Evolutionary conservation across 1,140 invertebrate genomes (phyloP).

Genomic region (Euwallacea fornicatus): DNA sequence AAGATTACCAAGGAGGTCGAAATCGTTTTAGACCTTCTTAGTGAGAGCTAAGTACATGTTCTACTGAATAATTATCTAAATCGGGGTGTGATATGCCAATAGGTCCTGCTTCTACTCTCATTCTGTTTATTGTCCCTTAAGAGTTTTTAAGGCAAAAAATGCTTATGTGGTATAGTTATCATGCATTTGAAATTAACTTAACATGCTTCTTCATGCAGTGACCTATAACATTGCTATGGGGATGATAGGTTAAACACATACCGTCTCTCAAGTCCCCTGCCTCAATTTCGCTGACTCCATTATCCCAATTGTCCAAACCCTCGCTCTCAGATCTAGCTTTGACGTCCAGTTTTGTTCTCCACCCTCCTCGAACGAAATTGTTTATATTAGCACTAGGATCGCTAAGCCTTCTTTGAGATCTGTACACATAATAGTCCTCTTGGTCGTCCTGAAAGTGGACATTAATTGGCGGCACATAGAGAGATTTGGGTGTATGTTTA

Average conservation of each 20-base stretch:
- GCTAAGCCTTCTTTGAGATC: constrained; percentile 81
- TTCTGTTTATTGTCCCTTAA: neutral
- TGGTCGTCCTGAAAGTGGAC: constrained; percentile 63
- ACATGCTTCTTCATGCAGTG: too few relatives aligned
- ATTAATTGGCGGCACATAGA: neutral
- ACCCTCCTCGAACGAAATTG: constrained; percentile 81
- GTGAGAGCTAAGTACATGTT: neutral
- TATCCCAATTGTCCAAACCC: constrained; percentile 78
- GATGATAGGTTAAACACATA: constrained; percentile 55
- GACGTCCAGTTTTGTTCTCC: constrained; percentile 65
- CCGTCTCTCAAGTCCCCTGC: constrained; percentile 91
- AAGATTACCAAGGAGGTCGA: constrained; percentile 6
- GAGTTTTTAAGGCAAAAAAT: too few relatives aligned
- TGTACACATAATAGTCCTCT: constrained; percentile 79
- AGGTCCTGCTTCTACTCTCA: constrained; percentile 26
- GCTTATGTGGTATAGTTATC: too few relatives aligned
- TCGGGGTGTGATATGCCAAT: too few relatives aligned
- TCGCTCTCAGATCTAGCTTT: constrained; percentile 92
- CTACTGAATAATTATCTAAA: neutral
- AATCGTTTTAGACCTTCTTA: neutral
- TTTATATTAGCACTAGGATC: constrained; percentile 94
- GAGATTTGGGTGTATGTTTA: constrained; percentile 5
- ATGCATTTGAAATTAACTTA: too few relatives aligned
- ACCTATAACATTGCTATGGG: too few relatives aligned
- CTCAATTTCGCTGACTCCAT: constrained; percentile 87